Evolutionary conservation across 2,797 vertebrate species (phyloP), one percentile per base, ranked within the genome.

Genomic region (Lithobates pipiens): DNA sequence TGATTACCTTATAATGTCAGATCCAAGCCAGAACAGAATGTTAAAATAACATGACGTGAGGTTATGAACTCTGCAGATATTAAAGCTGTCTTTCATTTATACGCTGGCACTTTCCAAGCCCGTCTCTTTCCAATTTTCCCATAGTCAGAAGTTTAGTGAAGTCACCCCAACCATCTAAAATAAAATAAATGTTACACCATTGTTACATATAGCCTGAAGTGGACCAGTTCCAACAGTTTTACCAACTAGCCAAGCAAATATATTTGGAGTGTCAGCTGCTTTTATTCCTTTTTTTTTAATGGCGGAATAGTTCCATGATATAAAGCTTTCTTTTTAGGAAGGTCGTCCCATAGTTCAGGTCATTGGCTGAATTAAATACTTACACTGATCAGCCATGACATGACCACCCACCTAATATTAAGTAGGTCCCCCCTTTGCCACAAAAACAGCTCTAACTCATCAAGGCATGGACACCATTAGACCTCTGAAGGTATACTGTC

Each of bases 41-140:
- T 84, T 84, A 84, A 71, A 84, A 84, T 84, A 84, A 84, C 82
- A 84, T 77, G 82, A 84, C 74, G 74, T 69, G 63, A 77, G 82
- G 82, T 84, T 84, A 69, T 71, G 82, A 84, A 84, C 82, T 70
- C 44, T 77, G 71, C 42, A 84, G 63, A 84, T 84, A 84, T 84
- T 84, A 84, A 84, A 84, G 82, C 73, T 77, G 82, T 84, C 82
- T 84, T 77, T 84, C 73, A 84, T 84, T 84, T 84, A 68, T 70
- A 84, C 36, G 81, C 75, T 77, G 82, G 82, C 82, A 77, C 82
- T 76, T 70, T 84, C 23, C 36, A 32, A 84, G 61, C 6, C 82
- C n/a, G 29, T 84, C 74, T 76, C 73, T 32, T 39, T 84, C 82
- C 73, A 84, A 77, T 39, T 84, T 81, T 77, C 82, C 82, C 73